phyloP scores from a whole-genome alignment of 2,113 vertebrate genomes.

The Dunckerocampus dactyliophorus region DNA sequence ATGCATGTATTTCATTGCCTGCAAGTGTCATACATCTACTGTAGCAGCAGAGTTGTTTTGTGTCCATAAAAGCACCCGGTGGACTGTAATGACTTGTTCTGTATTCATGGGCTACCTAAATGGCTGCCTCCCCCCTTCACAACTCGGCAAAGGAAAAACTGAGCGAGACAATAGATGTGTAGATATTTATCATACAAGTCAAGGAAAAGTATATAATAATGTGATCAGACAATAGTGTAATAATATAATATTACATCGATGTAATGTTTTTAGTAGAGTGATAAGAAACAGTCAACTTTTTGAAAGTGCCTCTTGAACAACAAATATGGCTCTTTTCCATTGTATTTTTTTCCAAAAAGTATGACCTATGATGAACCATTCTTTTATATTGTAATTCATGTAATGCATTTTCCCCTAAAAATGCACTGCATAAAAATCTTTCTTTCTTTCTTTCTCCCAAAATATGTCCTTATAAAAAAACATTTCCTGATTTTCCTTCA shows the following conservation, averaged over 20 bases:
- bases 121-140: not conserved
- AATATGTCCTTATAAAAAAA: too few relatives aligned
- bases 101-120: conserved; percentile 4
- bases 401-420: too few relatives aligned
- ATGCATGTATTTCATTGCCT: not conserved
- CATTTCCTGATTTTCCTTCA: too few relatives aligned
- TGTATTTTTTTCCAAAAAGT: too few relatives aligned
- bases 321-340: too few relatives aligned
- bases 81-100: not conserved
- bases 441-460: too few relatives aligned
- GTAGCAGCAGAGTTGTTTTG: not conserved
- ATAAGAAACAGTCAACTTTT: too few relatives aligned
- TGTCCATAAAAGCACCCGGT: not conserved
- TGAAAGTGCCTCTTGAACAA: too few relatives aligned
- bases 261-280: not conserved
- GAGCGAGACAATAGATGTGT: not conserved
- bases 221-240: not conserved
- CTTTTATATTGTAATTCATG: too few relatives aligned
- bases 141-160: not conserved
- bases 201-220: not conserved
- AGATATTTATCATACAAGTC: not conserved
- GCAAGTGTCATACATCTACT: not conserved
- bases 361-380: too few relatives aligned
- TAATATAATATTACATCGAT: not conserved
- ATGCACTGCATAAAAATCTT: too few relatives aligned